These are phyloP conservation scores for Distichodus sexfasciatus DNA, from an alignment of 2,797 vertebrate genomes.

Conservation along the genomic window DNA sequence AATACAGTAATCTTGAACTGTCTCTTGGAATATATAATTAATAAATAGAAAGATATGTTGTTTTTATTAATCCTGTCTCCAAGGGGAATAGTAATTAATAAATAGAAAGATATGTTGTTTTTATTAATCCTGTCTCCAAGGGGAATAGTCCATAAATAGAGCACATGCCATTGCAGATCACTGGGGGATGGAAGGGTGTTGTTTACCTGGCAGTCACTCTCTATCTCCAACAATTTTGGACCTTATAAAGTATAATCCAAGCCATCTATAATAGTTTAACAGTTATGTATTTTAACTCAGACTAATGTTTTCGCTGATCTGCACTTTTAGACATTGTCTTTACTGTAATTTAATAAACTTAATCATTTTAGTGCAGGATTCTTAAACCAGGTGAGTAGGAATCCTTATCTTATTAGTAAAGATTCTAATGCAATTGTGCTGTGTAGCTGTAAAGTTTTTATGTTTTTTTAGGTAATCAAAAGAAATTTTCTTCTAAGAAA, in stretches of 20 bases:
- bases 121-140: background rate
- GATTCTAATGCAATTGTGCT: background rate
- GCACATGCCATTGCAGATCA: background rate
- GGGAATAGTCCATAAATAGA: background rate
- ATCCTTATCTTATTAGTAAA: background rate
- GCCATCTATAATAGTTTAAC: too few species aligned
- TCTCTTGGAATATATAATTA: background rate
- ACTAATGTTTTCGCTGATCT: too few species aligned
- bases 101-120: too few species aligned
- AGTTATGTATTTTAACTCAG: too few species aligned
- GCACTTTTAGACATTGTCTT: too few species aligned
- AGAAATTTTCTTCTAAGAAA: conserved; percentile 87
- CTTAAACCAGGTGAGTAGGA: background rate
- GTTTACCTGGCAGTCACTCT: background rate
- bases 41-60: too few species aligned
- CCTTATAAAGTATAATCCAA: too few species aligned
- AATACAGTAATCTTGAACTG: background rate
- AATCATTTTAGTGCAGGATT: background rate
- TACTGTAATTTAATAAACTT: too few species aligned
- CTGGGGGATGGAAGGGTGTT: background rate
- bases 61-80: background rate
- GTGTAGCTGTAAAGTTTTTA: background rate
- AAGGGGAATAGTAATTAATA: background rate
- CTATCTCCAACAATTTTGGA: background rate
- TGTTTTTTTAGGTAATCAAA: conserved; percentile 76